Evolutionary conservation across 2,888 invertebrate genomes (phyloP), one percentile per base, ranked within the genome.

Genomic region (Pterostichus niger): DNA sequence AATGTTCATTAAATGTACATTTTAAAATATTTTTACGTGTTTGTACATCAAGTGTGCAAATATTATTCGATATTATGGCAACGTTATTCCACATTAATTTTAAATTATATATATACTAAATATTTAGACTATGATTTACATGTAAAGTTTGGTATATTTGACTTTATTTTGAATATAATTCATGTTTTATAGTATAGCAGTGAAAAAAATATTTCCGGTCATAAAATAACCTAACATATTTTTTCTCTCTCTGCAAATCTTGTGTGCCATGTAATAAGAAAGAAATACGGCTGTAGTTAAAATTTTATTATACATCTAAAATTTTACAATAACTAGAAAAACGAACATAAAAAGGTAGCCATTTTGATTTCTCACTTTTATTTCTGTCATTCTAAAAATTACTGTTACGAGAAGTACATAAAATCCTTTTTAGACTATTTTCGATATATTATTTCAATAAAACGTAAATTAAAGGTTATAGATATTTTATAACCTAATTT

Each of bases 281-380:
- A 71, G 68, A 71, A 44, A 71, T 71, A 71, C 40, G 68, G 24
- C 17, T 17, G 68, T 71, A 71, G 40, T 71, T 71, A 71, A 71
- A 71, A 9, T 71, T 71, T 71, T 71, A 71, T 71, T 71, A 71
- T 44, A 15, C 64, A n/a, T 64, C 64, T 64, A 64, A 64, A 64
- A 64, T 64, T 64, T 64, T 64, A 64, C 64, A 64, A 64, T 64
- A 64, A 64, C 64, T 64, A 64, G 64, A 64, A 64, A 64, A 64
- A 64, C 64, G 64, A 64, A 64, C 33, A 35, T 64, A 64, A 35
- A 59, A 64, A 13, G 61, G 33, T 31, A 33, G 49, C 49, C 33
- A 64, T 64, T 64, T 64, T 64, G 68, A 44, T 71, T 71, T 71
- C 44, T 13, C 68, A 71, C 44, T 71, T 71, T 71, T 71, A 71